Conservation (phyloP, 2,888 invertebrate species). For the Chymomyza caudatula region DNA sequence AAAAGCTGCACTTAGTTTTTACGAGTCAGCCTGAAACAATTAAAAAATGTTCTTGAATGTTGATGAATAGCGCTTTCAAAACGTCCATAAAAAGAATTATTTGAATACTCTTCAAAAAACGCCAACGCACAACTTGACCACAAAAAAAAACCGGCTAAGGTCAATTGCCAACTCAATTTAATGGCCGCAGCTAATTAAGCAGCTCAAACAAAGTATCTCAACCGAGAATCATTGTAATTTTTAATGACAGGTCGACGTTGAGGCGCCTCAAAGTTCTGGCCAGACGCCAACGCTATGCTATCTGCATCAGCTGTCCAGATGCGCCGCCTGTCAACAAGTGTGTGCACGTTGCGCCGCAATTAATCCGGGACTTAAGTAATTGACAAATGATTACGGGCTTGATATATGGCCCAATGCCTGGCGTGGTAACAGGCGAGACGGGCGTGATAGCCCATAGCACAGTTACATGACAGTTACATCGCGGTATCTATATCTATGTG, state of each 20-base stretch:
- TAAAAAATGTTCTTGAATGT: neutral
- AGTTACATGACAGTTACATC: neutral
- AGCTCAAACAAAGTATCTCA: slow-evolving; percentile 8
- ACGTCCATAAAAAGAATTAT: slow-evolving; percentile 25
- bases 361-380: slow-evolving; percentile 66
- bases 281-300: slow-evolving; percentile 22
- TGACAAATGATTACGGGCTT: slow-evolving; percentile 66
- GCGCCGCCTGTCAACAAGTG: slow-evolving; percentile 38
- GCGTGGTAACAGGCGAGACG: slow-evolving; percentile 16
- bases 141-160: slow-evolving; percentile 13
- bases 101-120: neutral
- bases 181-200: slow-evolving; percentile 51
- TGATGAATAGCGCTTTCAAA: neutral
- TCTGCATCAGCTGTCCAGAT: slow-evolving; percentile 43
- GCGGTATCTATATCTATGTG: neutral
- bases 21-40: neutral
- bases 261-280: slow-evolving; percentile 19
- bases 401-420: slow-evolving; percentile 32
- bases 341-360: slow-evolving; percentile 35
- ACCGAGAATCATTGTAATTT: neutral
- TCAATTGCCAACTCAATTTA: slow-evolving; percentile 28
- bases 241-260: slow-evolving; percentile 55
- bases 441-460: neutral
- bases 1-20: neutral
- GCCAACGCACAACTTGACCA: slow-evolving; percentile 27